Conservation (phyloP, 2,113 vertebrate genomes). For the Chaetops frenatus region DNA sequence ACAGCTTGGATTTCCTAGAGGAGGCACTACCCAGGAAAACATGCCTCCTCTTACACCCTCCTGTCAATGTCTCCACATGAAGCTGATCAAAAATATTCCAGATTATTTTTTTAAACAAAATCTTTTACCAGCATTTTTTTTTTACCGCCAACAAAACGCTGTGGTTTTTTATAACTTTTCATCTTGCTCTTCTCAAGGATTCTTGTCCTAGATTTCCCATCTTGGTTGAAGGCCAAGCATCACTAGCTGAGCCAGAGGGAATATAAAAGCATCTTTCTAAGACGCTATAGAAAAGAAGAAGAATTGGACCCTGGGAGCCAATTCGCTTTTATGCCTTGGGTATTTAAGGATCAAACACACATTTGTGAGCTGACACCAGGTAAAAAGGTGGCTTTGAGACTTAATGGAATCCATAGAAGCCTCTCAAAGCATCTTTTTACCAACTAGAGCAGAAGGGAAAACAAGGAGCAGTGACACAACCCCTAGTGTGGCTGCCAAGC, state of each 20-base stretch:
- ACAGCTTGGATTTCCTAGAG: not conserved
- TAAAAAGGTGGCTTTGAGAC: constrained; percentile 20
- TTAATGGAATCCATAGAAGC: not conserved
- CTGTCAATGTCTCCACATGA: not conserved
- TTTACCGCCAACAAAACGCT: not conserved
- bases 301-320: constrained; percentile 35
- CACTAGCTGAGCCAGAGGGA: constrained; percentile 26
- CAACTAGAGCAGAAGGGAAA: not conserved
- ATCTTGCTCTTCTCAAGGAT: constrained; percentile 12
- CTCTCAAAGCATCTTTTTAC: constrained; percentile 12
- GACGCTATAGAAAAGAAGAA: constrained; percentile 16
- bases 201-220: constrained; percentile 48
- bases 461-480: not conserved
- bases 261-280: constrained; percentile 54
- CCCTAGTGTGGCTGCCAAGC: not conserved
- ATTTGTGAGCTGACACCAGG: constrained; percentile 38
- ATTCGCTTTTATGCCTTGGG: constrained; percentile 29
- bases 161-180: not conserved
- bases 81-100: not conserved
- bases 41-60: not conserved
- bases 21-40: not conserved
- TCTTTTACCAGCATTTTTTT: not conserved
- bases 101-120: not conserved
- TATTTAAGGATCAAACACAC: constrained; percentile 31
- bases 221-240: constrained; percentile 55